A percentile compares a stretch with the other conserved stretches of the same genome.
phyloP scores from a whole-genome alignment of 1,140 invertebrate genomes.

The Coptotermes formosanus region DNA sequence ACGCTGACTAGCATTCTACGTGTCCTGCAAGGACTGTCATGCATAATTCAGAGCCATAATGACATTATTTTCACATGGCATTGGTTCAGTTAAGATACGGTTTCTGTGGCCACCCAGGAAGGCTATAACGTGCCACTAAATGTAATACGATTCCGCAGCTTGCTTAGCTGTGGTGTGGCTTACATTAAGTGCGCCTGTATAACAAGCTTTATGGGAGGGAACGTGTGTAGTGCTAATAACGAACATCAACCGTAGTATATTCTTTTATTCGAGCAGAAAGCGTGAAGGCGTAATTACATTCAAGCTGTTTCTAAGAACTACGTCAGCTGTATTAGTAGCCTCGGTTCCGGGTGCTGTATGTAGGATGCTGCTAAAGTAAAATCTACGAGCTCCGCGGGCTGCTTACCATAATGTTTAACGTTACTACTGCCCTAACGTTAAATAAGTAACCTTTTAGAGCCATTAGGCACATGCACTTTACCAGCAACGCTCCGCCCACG shows the following conservation, averaged over 20 bases:
- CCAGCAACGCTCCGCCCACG: neutral
- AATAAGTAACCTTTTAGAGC: neutral
- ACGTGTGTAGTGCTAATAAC: neutral
- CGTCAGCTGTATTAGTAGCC: neutral
- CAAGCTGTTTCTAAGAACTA: neutral
- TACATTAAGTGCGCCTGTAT: no score
- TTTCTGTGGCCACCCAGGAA: neutral
- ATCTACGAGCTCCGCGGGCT: neutral
- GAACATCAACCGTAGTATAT: neutral
- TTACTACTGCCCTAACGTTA: neutral
- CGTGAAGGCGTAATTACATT: neutral
- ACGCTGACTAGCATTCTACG: neutral
- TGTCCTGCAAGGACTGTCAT: neutral
- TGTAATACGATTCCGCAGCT: neutral
- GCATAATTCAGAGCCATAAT: neutral
- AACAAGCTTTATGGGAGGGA: neutral
- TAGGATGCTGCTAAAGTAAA: neutral
- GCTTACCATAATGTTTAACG: neutral
- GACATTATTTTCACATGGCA: neutral
- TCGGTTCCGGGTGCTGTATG: neutral
- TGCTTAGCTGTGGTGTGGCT: neutral
- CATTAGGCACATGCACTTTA: neutral
- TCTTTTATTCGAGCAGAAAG: neutral
- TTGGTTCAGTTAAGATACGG: neutral
- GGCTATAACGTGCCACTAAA: neutral